Evolutionary conservation across 2,113 vertebrate genomes (phyloP).

Genomic region (Cyphomyrus discorhynchus): DNA sequence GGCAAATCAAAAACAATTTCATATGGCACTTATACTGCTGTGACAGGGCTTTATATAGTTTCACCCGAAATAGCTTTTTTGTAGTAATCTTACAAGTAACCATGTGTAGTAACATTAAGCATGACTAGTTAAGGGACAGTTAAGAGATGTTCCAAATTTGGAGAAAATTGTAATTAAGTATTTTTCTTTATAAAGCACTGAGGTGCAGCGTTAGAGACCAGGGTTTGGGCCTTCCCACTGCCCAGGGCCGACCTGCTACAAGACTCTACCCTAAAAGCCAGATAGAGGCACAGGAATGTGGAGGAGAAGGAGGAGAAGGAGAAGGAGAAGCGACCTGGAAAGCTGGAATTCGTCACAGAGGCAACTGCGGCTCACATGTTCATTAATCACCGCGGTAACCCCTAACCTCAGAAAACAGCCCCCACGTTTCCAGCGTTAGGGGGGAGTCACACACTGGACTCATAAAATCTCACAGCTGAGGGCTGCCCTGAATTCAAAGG

Average conservation of each 20-base stretch:
- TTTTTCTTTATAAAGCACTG: neutral
- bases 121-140: neutral
- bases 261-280: neutral
- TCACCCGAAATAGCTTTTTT: neutral
- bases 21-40: neutral
- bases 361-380: neutral
- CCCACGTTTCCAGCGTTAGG: neutral
- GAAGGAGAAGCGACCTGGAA: neutral
- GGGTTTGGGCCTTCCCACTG: neutral
- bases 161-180: neutral
- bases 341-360: neutral
- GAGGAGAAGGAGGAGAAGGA: neutral
- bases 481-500: neutral
- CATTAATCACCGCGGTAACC: neutral
- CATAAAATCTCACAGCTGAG: neutral
- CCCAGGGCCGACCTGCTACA: neutral
- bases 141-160: neutral
- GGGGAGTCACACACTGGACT: neutral
- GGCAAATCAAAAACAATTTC: neutral
- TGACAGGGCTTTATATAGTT: neutral
- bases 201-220: neutral
- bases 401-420: slow-evolving; percentile 5
- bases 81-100: neutral
- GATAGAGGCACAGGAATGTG: neutral
- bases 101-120: neutral